Evolutionary conservation across 2,113 vertebrate species (phyloP).

Genomic region (Scalopus aquaticus): DNA sequence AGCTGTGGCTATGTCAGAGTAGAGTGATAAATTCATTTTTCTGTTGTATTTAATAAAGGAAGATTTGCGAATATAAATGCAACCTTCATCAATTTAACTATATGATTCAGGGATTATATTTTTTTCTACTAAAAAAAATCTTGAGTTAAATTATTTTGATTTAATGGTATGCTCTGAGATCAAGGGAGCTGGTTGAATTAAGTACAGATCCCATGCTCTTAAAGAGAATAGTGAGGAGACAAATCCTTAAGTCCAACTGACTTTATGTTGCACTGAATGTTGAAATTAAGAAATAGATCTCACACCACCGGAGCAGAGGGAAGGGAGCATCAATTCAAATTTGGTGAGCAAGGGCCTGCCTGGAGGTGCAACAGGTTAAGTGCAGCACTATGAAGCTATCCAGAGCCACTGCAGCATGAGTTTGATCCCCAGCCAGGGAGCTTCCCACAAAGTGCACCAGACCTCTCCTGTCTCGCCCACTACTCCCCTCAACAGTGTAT

Average conservation of each 20-base stretch:
- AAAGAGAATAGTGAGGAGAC: not conserved
- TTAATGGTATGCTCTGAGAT: not conserved
- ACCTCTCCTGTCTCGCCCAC: too few species aligned
- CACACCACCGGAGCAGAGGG: not conserved
- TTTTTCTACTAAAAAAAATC: not conserved
- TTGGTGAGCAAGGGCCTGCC: not conserved
- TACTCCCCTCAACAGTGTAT: too few species aligned
- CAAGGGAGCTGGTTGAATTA: not conserved
- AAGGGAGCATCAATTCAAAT: not conserved
- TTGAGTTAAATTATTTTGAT: not conserved
- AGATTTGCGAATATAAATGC: not conserved
- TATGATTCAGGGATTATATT: not conserved
- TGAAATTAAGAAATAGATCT: not conserved
- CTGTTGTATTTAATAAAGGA: not conserved
- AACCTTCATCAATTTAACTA: not conserved
- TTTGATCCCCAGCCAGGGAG: too few species aligned
- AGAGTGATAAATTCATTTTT: not conserved
- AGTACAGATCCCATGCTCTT: not conserved
- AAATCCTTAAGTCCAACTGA: not conserved
- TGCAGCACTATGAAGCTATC: too few species aligned
- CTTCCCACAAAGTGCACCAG: too few species aligned
- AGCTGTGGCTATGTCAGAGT: accelerated
- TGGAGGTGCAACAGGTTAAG: too few species aligned
- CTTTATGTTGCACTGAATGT: not conserved
- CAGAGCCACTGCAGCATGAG: too few species aligned